These are phyloP conservation scores for Urocitellus parryii DNA, from an alignment of 2,113 vertebrate species.

Conservation along the genomic window DNA sequence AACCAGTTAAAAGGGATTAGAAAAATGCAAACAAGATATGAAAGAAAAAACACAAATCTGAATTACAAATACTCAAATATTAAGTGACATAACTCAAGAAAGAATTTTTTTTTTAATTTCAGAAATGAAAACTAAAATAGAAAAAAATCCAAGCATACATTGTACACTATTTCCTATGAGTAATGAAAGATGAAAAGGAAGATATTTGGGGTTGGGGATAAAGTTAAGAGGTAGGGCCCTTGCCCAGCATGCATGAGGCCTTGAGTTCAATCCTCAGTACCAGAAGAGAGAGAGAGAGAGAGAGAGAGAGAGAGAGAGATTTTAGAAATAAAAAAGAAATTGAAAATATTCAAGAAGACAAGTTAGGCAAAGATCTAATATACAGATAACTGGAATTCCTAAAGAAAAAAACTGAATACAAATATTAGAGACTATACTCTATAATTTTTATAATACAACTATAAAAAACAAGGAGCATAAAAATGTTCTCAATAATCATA, in stretches of 20 bases:
- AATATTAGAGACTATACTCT: neutral
- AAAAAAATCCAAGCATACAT: constrained; percentile 10
- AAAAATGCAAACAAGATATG: neutral
- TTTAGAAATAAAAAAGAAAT: neutral
- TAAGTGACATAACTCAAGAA: neutral
- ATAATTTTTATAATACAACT: constrained; percentile 32
- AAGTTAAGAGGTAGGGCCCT: too few species aligned
- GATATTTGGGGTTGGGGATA: neutral
- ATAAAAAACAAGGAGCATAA: neutral
- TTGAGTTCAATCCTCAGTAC: too few species aligned
- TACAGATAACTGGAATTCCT: neutral
- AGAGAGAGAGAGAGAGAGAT: too few species aligned
- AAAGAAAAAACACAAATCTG: constrained; percentile 19
- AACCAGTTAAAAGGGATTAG: constrained; percentile 11
- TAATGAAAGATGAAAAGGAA: neutral
- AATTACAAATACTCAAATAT: neutral
- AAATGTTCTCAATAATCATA: constrained; percentile 23
- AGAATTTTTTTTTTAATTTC: neutral
- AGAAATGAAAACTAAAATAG: constrained; percentile 28
- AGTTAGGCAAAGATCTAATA: constrained; percentile 28
- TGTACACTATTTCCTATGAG: neutral
- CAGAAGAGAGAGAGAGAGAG: too few species aligned
- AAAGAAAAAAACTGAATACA: neutral
- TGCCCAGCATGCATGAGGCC: too few species aligned
- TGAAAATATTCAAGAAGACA: constrained; percentile 28